phyloP scores from a whole-genome alignment of 2,888 invertebrate genomes.

The Lepas anatifera region DNA sequence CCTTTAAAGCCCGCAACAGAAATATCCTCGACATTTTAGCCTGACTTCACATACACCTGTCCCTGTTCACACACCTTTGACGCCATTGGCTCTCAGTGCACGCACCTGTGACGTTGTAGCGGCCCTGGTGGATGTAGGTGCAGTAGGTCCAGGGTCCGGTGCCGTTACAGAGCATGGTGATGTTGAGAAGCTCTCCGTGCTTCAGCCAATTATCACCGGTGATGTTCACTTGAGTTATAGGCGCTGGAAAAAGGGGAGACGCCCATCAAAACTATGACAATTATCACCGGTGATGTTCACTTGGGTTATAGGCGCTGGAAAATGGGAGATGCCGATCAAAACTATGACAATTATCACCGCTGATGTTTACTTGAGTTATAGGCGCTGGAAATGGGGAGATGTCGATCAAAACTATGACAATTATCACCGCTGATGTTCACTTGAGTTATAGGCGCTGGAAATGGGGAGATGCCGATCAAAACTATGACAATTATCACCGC shows the following conservation, averaged over 20 bases:
- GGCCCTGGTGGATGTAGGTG: constrained; percentile 47
- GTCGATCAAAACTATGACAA: no score
- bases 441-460: constrained; percentile 48
- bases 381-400: no score
- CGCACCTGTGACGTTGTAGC: constrained; percentile 34
- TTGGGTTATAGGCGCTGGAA: constrained; percentile 53
- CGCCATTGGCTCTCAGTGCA: no score
- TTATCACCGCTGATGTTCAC: constrained; percentile 59
- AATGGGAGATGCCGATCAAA: constrained; percentile 65
- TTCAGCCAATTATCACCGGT: constrained; percentile 69
- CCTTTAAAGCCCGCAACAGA: no score
- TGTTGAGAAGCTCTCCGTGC: constrained; percentile 59
- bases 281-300: constrained; percentile 59
- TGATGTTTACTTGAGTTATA: constrained; percentile 52
- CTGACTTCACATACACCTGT: no score
- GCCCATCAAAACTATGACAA: constrained; percentile 71
- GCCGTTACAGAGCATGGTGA: constrained; percentile 56
- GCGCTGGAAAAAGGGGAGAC: constrained; percentile 57
- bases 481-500: constrained; percentile 67
- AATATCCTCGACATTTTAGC: no score
- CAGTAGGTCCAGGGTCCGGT: constrained; percentile 62
- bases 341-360: constrained; percentile 67
- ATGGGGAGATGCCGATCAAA: constrained; percentile 63
- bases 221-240: constrained; percentile 54
- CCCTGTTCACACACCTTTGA: neutral